phyloP scores from a whole-genome alignment of 2,113 vertebrate species.

The Etheostoma cragini region DNA sequence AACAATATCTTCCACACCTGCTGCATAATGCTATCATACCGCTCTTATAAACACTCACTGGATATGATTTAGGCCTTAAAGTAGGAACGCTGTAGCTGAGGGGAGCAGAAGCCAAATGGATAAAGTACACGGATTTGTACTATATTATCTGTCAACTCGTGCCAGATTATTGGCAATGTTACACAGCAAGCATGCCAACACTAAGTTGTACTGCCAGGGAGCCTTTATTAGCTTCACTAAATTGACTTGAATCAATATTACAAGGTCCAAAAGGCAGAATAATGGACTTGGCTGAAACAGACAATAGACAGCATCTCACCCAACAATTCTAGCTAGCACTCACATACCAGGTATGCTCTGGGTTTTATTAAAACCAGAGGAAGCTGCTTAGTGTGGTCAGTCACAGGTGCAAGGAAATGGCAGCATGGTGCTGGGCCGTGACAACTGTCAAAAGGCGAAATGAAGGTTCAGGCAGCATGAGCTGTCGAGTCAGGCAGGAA shows the following conservation, averaged over 20 bases:
- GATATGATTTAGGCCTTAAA: conserved; percentile 24
- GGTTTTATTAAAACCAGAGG: conserved; percentile 70
- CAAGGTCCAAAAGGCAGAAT: conserved; percentile 6
- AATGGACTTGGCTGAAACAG: background rate
- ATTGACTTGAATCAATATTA: conserved; percentile 49
- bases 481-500: conserved; percentile 53
- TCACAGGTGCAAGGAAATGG: conserved; percentile 67
- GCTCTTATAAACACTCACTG: conserved; percentile 10
- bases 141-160: conserved; percentile 49
- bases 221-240: conserved; percentile 39
- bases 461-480: conserved; percentile 64
- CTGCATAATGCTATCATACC: conserved; percentile 9
- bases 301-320: conserved; percentile 39
- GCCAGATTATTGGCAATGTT: conserved; percentile 50
- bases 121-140: conserved; percentile 35
- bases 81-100: background rate
- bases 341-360: conserved; percentile 22
- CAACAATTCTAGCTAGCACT: conserved; percentile 40
- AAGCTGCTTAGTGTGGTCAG: conserved; percentile 64
- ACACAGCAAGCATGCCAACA: conserved; percentile 38
- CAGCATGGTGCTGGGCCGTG: conserved; percentile 55
- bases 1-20: conserved; percentile 1
- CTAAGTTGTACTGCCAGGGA: conserved; percentile 30
- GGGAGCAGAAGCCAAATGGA: conserved; percentile 29
- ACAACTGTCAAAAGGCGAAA: conserved; percentile 73